Conservation (phyloP, 2,888 invertebrate genomes). For the Ptychoptera albimana region DNA sequence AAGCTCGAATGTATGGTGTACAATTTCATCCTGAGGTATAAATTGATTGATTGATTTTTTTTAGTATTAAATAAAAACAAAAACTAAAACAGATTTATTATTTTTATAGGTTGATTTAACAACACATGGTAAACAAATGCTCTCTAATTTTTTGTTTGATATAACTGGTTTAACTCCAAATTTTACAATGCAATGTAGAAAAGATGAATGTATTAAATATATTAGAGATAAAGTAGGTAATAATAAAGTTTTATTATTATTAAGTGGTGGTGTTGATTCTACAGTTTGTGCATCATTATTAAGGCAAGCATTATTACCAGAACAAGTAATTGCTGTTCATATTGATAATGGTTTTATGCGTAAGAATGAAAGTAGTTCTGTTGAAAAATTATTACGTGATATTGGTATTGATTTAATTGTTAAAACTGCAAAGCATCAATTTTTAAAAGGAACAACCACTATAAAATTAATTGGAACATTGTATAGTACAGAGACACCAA, state of each 20-base stretch:
- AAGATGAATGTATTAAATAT: conserved; percentile 80
- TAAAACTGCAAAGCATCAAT: conserved; percentile 52
- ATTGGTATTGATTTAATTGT: conserved; percentile 71
- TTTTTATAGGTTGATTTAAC: conserved; percentile 70
- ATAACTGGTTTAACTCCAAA: conserved; percentile 73
- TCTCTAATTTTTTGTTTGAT: conserved; percentile 88
- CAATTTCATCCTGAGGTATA: conserved; percentile 95
- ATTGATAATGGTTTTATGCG: conserved; percentile 99
- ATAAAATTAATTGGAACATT: conserved; percentile 46
- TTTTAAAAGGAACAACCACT: conserved; percentile 67
- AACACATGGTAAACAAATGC: conserved; percentile 74
- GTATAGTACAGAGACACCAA: conserved; percentile 47
- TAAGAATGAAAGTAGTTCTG: conserved; percentile 81
- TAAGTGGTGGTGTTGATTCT: conserved; percentile 98
- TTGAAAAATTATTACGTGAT: conserved; percentile 66
- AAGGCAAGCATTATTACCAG: conserved; percentile 72
- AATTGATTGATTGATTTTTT: background rate
- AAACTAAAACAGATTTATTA: no score
- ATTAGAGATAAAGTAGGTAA: conserved; percentile 78
- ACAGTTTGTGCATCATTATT: conserved; percentile 97
- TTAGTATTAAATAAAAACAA: no score
- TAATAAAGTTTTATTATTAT: conserved; percentile 81
- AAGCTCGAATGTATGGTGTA: conserved; percentile 79
- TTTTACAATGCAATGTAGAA: conserved; percentile 77
- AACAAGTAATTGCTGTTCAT: conserved; percentile 90